phyloP scores from a whole-genome alignment of 2,888 invertebrate genomes.

The Meandrusa payeni region DNA sequence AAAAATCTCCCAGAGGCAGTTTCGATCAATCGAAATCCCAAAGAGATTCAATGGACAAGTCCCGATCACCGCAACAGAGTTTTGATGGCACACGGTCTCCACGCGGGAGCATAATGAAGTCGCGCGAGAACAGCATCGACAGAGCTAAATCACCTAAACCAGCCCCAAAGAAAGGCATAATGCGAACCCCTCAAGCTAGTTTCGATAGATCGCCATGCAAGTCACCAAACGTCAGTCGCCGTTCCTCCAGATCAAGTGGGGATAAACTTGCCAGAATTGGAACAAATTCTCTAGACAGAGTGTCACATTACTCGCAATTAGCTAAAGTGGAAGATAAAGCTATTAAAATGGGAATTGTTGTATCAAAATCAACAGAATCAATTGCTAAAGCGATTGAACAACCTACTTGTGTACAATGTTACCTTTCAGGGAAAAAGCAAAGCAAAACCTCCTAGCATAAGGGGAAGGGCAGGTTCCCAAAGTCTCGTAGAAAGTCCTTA shows the following conservation, averaged over 20 bases:
- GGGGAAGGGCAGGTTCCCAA: constrained; percentile 84
- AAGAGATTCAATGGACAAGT: constrained; percentile 80
- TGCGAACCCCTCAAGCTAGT: constrained; percentile 75
- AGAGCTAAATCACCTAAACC: constrained; percentile 71
- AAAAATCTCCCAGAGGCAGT: constrained; percentile 79
- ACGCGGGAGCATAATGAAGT: constrained; percentile 73
- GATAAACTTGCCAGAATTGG: constrained; percentile 71
- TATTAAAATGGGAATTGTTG: constrained; percentile 78
- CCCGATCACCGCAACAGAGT: constrained; percentile 79
- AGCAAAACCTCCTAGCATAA: constrained; percentile 84
- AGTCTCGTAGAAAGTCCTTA: constrained; percentile 61
- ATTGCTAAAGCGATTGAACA: constrained; percentile 82
- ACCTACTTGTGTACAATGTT: constrained; percentile 87
- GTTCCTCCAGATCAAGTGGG: constrained; percentile 63
- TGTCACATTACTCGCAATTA: constrained; percentile 72
- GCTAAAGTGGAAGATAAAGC: constrained; percentile 76
- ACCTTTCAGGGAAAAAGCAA: constrained; percentile 82
- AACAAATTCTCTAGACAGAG: constrained; percentile 72
- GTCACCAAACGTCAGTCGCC: constrained; percentile 68
- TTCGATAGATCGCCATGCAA: constrained; percentile 72
- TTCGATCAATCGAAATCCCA: constrained; percentile 74
- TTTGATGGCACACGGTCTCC: constrained; percentile 75
- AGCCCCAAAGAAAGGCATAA: constrained; percentile 74
- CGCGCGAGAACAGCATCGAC: constrained; percentile 68
- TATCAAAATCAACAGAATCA: constrained; percentile 78